phyloP scores from a whole-genome alignment of 2,888 invertebrate species.

The Hyles lineata region DNA sequence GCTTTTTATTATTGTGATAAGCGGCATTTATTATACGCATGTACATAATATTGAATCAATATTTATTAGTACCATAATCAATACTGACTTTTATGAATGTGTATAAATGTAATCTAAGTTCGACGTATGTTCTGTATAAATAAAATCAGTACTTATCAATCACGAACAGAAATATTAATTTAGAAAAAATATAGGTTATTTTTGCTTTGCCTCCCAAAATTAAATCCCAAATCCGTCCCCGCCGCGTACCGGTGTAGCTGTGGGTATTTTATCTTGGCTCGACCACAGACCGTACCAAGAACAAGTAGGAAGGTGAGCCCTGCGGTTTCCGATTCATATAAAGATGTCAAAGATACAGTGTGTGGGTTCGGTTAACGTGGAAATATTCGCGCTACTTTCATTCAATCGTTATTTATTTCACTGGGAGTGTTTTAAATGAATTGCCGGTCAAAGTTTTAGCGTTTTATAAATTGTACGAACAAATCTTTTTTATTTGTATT shows the following conservation, averaged over 20 bases:
- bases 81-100: too few species aligned
- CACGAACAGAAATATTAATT: too few species aligned
- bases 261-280: constrained; percentile 37
- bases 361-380: constrained; percentile 24
- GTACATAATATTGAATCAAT: too few species aligned
- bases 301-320: constrained; percentile 43
- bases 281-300: constrained; percentile 43
- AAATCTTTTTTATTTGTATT: neutral
- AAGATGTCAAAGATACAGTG: constrained; percentile 42
- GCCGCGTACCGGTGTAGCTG: neutral
- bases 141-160: too few species aligned
- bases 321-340: constrained; percentile 51
- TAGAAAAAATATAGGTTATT: neutral
- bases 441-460: neutral
- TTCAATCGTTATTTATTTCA: constrained; percentile 15
- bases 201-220: neutral
- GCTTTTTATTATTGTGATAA: too few species aligned
- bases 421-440: neutral
- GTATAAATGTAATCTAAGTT: too few species aligned
- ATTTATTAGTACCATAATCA: too few species aligned
- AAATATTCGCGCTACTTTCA: constrained; percentile 25
- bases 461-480: neutral
- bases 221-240: neutral
- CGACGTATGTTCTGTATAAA: too few species aligned
- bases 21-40: too few species aligned